Evolutionary conservation across 2,113 vertebrate species (phyloP).

Genomic region (Microcebus jonahi): DNA sequence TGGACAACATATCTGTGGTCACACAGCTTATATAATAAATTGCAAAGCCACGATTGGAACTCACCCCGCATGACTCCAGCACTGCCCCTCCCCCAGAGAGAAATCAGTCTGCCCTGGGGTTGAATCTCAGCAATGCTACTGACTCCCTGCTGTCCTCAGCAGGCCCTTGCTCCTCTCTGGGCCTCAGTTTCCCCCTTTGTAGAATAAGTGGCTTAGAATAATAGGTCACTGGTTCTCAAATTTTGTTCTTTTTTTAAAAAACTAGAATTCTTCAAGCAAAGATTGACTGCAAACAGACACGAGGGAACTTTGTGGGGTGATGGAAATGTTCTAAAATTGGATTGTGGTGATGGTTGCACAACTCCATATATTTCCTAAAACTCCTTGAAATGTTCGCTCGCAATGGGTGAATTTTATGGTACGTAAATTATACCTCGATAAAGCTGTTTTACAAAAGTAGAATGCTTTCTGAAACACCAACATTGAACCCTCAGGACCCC

Average conservation of each 20-base stretch:
- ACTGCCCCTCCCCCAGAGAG: not conserved
- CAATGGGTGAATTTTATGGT: slow-evolving; percentile 18
- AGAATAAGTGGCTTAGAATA: not conserved
- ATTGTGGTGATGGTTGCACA: not conserved
- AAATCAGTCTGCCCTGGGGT: not conserved
- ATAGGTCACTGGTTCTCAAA: not conserved
- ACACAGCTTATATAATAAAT: not conserved
- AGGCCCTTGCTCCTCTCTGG: not conserved
- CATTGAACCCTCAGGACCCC: not conserved
- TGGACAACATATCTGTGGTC: not conserved
- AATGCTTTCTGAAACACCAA: not conserved
- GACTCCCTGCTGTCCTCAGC: not conserved
- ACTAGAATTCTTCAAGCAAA: not conserved
- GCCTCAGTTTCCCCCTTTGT: slow-evolving; percentile 14
- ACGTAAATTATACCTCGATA: slow-evolving; percentile 32
- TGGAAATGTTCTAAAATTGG: not conserved
- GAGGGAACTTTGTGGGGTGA: not conserved
- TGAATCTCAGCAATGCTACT: not conserved
- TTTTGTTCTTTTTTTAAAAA: not conserved
- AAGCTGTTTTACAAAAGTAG: not conserved
- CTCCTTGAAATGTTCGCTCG: not conserved
- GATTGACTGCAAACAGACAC: not conserved
- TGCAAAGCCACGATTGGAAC: not conserved
- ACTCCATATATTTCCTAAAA: not conserved
- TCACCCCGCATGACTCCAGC: fast-evolving